Evolutionary conservation across 2,888 invertebrate genomes (phyloP), one percentile per base, ranked within the genome.

Genomic region (Andrena fulva): DNA sequence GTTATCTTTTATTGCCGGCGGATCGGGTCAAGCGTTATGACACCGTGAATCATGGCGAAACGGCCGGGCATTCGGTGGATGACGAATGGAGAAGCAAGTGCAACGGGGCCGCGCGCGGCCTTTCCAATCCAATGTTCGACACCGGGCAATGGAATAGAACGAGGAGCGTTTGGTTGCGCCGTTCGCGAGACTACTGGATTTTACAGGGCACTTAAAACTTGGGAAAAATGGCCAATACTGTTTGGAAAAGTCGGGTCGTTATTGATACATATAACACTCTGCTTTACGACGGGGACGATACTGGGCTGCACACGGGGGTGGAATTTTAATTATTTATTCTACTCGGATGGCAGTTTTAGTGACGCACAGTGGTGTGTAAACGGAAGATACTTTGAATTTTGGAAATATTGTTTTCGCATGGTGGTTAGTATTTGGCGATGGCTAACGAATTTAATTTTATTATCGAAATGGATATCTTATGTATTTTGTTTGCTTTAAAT

Each of bases 1-100:
- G 74, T 74, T 74, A 24, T 71, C 78, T 60, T 74, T 82, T 82
- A 74, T 82, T 78, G 76, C 70, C 20, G 29, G 8, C 3, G 50
- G 63, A 50, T 63, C 62, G 74, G 83, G 77, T 83, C 83, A 64
- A 82, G 74, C 66, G 70, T 74, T 77, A 71, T 63, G 73, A 35
- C 42, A 68, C 20, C 59, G 62, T 71, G 71, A 82, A 83, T 74
- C 77, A 64, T 35, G 54, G 35, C 16, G 42, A 29, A 77, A 74
- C 63, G 31, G 48, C 16, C 16, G 42, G 10, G 33, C 10, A 48
- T 48, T 56, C 67, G 83, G 60, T 35, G 27, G 74, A 54, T 64
- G 70, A 70, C 29, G 59, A 77, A 73, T 33, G 31, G 60, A 24
- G 24, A 24, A 20, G 48, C 27, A 48, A 63, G 54, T 31, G 33